These are phyloP conservation scores for Spisula solida DNA, from an alignment of 2,888 invertebrate species.

Conservation along the genomic window DNA sequence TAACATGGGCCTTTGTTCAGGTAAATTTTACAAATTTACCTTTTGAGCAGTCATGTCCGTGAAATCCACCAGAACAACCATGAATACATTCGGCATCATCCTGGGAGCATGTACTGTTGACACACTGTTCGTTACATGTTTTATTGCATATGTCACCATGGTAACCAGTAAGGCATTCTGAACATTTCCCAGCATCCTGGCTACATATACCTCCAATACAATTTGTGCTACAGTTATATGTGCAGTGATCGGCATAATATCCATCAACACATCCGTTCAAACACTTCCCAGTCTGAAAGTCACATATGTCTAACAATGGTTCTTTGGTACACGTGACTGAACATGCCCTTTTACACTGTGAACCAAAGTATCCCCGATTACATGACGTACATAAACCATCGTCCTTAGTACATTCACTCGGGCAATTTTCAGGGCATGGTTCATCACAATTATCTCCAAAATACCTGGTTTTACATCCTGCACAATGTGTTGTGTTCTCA, in stretches of 20 bases:
- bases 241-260: neutral
- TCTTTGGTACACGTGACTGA: neutral
- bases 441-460: neutral
- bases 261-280: neutral
- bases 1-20: too few relatives aligned
- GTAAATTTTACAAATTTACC: neutral
- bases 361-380: neutral
- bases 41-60: neutral
- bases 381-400: neutral
- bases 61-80: neutral
- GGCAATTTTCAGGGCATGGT: neutral
- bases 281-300: neutral
- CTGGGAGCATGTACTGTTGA: neutral
- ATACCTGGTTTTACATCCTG: neutral
- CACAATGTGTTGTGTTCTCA: neutral
- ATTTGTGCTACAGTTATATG: neutral
- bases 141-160: slow-evolving; percentile 37
- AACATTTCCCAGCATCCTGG: neutral
- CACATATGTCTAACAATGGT: neutral
- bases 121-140: neutral
- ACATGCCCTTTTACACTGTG: neutral
- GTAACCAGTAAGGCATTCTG: slow-evolving; percentile 47
- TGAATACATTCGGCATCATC: neutral
- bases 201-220: neutral
- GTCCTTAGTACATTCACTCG: neutral